Evolutionary conservation across 2,888 invertebrate species (phyloP).

Genomic region (Drosophila mettleri): DNA sequence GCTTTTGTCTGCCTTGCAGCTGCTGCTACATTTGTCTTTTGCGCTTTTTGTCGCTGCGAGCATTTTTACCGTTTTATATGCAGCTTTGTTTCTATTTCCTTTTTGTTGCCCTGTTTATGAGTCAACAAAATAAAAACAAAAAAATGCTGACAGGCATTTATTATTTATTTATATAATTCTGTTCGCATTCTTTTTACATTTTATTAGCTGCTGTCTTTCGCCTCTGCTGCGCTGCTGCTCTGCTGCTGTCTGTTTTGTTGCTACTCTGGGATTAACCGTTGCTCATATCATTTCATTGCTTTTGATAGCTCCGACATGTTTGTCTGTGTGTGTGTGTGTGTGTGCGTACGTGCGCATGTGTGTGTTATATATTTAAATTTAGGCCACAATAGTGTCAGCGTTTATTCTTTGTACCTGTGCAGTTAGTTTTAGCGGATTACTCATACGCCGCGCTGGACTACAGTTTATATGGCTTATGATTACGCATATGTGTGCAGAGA

Average conservation of each 20-base stretch:
- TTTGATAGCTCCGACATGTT: constrained; percentile 20
- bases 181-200: constrained; percentile 47
- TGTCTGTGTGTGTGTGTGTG: not conserved
- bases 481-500: not conserved
- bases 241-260: constrained; percentile 10
- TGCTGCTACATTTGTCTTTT: constrained; percentile 43
- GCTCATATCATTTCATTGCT: constrained; percentile 34
- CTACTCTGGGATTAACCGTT: constrained; percentile 53
- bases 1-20: constrained; percentile 42
- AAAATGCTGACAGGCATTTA: constrained; percentile 53
- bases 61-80: constrained; percentile 17
- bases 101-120: constrained; percentile 48
- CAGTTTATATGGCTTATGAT: constrained; percentile 6
- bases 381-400: constrained; percentile 11
- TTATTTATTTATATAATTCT: constrained; percentile 45
- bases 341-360: not conserved
- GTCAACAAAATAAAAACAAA: constrained; percentile 27
- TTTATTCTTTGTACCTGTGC: constrained; percentile 3
- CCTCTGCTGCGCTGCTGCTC: not conserved
- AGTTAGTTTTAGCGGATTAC: constrained; percentile 25
- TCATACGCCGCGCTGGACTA: constrained; percentile 34
- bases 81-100: constrained; percentile 30
- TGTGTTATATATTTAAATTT: constrained; percentile 5
- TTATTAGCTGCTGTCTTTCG: constrained; percentile 44
- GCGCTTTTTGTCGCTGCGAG: constrained; percentile 10